Conservation (phyloP, 1,140 invertebrate genomes). For the Pogonus chalceus region DNA sequence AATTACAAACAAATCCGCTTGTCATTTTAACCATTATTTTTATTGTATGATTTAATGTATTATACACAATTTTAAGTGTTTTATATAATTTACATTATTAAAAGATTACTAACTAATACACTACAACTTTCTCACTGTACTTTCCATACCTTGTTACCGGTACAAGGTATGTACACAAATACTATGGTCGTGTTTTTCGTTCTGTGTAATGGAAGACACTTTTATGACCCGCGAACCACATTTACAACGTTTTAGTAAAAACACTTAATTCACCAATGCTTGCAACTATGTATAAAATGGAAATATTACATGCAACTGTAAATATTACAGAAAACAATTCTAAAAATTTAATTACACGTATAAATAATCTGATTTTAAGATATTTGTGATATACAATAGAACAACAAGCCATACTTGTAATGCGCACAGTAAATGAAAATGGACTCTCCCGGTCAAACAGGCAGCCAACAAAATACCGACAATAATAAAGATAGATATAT, state of each 20-base stretch:
- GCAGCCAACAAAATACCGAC: conserved; percentile 1
- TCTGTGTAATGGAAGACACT: background rate
- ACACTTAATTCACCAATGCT: too few relatives aligned
- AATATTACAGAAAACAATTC: too few relatives aligned
- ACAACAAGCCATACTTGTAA: background rate
- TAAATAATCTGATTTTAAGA: background rate
- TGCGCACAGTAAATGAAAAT: background rate
- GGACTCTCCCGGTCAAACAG: background rate
- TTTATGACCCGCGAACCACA: too few relatives aligned
- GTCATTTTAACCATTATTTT: background rate
- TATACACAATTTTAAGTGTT: background rate
- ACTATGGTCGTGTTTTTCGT: background rate
- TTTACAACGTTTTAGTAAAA: too few relatives aligned
- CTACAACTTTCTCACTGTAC: background rate
- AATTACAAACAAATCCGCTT: background rate
- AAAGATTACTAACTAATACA: too few relatives aligned
- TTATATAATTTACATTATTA: background rate
- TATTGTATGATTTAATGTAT: background rate
- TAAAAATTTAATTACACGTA: too few relatives aligned
- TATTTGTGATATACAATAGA: background rate
- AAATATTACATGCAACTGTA: too few relatives aligned
- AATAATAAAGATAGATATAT: background rate
- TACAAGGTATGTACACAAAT: background rate
- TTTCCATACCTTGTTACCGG: background rate
- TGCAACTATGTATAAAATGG: too few relatives aligned